Evolutionary conservation across 2,113 vertebrate species (phyloP), one percentile per base, ranked within the genome.

Genomic region (Campylomormyrus numenius): DNA sequence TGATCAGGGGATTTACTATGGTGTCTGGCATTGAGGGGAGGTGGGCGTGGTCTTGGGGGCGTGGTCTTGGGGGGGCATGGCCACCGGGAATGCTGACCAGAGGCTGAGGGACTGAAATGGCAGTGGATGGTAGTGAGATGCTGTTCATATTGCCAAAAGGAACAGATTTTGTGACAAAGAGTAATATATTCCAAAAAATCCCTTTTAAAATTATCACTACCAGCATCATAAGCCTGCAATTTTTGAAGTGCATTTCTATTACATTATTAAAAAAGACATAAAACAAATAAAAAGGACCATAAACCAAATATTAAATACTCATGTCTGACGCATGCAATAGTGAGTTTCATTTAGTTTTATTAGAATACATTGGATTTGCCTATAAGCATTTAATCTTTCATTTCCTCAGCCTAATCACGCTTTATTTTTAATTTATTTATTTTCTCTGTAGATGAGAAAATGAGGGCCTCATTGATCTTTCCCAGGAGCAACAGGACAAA

Each of bases 291-390:
- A 77, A 80, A 39, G 35, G 74, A 39, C 74, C 74, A 39, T 46
- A 85, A 85, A 85, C 31, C 50, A 56, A 89, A 89, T 89, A 89
- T 77, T 50, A 89, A 62, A 89, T 80, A 27, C 27, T 66, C 15
- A 19, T 89, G n/a, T 70, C 62, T 70, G 62, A 70, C 27, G 1
- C 58, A 24, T 80, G 50, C 74, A 24, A 48, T 66, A 88, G 24
- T 27, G 35, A 53, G 49, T 80, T 89, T 83, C 50, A 83, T 83
- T 89, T 21, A 89, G 48, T 83, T 89, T 17, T 89, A 56, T 88
- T 88, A 48, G 46, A 88, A 74, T 46, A 74, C 62, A 88, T 27
- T 74, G 31, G 35, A 83, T 53, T 70, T 70, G 49, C 17, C 49
- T n/a, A 53, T 53, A 84, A 39, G 45, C 74, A 83, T 52, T 46